Conservation (phyloP, 2,113 vertebrate species). For the Rutilus rutilus region DNA sequence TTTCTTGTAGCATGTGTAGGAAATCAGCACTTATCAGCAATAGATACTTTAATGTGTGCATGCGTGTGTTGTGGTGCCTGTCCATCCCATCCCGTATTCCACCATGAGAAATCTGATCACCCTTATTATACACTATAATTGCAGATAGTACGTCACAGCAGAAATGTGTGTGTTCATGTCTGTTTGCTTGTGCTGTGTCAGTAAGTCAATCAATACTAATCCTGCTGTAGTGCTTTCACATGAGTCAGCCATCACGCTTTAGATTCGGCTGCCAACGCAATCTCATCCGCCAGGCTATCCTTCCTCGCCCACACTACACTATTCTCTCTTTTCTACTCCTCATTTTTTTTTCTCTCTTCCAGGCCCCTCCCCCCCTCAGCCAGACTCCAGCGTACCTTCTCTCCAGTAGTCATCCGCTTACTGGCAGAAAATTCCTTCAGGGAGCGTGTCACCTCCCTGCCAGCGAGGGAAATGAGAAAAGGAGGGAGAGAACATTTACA, state of each 20-base stretch:
- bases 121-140: not conserved
- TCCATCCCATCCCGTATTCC: too few relatives aligned
- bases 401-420: constrained; percentile 98
- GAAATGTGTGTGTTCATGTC: not conserved
- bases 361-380: not conserved
- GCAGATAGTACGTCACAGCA: not conserved
- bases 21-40: too few relatives aligned
- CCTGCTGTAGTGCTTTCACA: not conserved
- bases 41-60: too few relatives aligned
- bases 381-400: constrained; percentile 82
- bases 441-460: constrained; percentile 94
- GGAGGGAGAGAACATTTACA: not conserved
- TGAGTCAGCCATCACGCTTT: constrained; percentile 46
- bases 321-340: constrained; percentile 2
- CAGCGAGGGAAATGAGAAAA: not conserved
- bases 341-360: not conserved
- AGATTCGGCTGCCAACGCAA: not conserved
- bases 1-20: too few relatives aligned
- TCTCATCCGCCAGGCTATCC: constrained; percentile 30
- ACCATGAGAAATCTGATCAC: not conserved
- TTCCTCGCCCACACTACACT: not conserved
- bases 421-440: constrained; percentile 98
- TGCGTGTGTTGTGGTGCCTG: too few relatives aligned
- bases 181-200: constrained; percentile 36
- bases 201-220: constrained; percentile 37